Evolutionary conservation across 1,140 invertebrate genomes (phyloP).

Genomic region (Drosophila pachea): DNA sequence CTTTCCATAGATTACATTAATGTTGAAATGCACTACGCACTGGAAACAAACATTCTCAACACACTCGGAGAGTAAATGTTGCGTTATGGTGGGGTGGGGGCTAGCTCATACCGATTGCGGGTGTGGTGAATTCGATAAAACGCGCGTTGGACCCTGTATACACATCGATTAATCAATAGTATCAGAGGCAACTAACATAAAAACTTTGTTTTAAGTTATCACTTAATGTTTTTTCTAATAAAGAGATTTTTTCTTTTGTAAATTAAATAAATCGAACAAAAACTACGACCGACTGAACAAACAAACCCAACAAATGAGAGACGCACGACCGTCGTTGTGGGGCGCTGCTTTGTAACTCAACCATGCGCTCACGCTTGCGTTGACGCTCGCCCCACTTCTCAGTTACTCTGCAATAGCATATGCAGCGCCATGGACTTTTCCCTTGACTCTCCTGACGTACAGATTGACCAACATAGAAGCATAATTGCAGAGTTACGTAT

Average conservation of each 20-base stretch:
- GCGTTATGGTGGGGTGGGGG: constrained; percentile 17
- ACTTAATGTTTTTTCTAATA: background rate
- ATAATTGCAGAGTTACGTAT: constrained; percentile 17
- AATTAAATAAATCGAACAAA: constrained; percentile 27
- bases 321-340: constrained; percentile 66
- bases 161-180: constrained; percentile 60
- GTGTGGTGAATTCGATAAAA: constrained; percentile 63
- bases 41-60: constrained; percentile 47
- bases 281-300: constrained; percentile 30
- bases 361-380: constrained; percentile 42
- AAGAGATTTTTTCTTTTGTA: constrained; percentile 2
- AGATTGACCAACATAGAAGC: constrained; percentile 49
- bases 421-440: constrained; percentile 21
- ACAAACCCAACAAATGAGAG: constrained; percentile 41
- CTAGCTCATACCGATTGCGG: constrained; percentile 16
- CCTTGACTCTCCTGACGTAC: constrained; percentile 36
- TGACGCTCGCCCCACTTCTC: constrained; percentile 41
- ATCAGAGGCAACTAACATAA: constrained; percentile 2
- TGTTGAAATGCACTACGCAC: constrained; percentile 65
- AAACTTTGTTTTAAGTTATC: constrained; percentile 6
- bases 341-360: constrained; percentile 68
- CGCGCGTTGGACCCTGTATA: constrained; percentile 22
- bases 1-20: constrained; percentile 38
- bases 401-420: constrained; percentile 3
- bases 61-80: constrained; percentile 8